phyloP scores from a whole-genome alignment of 1,140 invertebrate genomes.

The Lerema accius region DNA sequence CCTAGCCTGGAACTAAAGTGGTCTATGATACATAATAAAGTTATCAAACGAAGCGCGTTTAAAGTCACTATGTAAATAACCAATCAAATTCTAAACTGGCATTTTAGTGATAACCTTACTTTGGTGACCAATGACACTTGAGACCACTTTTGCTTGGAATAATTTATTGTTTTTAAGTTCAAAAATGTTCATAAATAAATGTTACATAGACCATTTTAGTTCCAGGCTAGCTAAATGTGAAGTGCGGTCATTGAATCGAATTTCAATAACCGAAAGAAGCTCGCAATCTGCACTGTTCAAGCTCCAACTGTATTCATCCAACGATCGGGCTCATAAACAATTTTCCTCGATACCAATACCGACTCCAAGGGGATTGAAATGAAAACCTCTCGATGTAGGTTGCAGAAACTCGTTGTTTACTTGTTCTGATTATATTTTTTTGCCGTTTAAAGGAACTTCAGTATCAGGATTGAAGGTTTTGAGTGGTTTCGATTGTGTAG shows the following conservation, averaged over 20 bases:
- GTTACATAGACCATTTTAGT: no score
- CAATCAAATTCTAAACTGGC: no score
- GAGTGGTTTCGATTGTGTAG: neutral
- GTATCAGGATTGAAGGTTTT: neutral
- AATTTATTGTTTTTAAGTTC: no score
- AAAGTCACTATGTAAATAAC: no score
- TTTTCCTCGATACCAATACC: slow-evolving; percentile 28
- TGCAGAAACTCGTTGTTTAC: slow-evolving; percentile 25
- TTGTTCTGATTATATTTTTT: slow-evolving; percentile 27
- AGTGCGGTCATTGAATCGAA: neutral
- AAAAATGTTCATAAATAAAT: no score
- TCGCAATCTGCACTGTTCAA: slow-evolving; percentile 23
- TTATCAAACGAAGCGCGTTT: no score
- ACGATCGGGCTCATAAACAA: slow-evolving; percentile 26
- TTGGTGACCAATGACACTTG: no score
- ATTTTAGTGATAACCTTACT: no score
- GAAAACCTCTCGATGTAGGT: slow-evolving; percentile 25
- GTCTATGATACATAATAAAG: no score
- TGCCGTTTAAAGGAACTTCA: slow-evolving; percentile 19
- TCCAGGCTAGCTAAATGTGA: no score
- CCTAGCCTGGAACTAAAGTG: no score
- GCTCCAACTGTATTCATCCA: slow-evolving; percentile 23
- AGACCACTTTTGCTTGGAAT: no score
- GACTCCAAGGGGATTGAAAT: slow-evolving; percentile 28
- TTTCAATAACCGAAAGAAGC: slow-evolving; percentile 12